Percentiles rank a stretch among this genome's conserved stretches.
phyloP scores from a whole-genome alignment of 2,113 vertebrate genomes.

The Fulmarus glacialis region DNA sequence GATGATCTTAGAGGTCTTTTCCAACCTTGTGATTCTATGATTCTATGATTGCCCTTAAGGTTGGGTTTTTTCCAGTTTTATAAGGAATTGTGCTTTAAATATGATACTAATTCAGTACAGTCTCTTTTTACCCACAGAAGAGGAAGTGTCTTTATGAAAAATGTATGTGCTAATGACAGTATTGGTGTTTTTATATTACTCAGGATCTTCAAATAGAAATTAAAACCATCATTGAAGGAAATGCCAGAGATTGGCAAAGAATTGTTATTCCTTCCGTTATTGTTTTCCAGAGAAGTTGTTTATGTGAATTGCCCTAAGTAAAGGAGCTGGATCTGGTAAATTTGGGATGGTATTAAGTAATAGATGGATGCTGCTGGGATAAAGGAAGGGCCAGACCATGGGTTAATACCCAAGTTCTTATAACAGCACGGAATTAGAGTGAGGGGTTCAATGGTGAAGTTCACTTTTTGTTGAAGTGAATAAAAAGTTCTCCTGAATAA shows the following conservation, averaged over 20 bases:
- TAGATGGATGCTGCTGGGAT: background rate
- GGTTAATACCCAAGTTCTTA: background rate
- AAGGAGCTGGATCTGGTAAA: background rate
- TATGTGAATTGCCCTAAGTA: background rate
- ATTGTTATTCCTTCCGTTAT: background rate
- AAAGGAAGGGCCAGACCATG: background rate
- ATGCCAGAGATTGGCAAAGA: background rate
- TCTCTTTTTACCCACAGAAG: background rate
- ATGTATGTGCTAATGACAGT: background rate
- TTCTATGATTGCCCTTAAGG: background rate
- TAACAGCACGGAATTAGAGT: background rate
- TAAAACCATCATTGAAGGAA: background rate
- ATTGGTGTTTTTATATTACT: background rate
- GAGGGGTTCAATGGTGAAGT: background rate
- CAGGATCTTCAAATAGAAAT: background rate
- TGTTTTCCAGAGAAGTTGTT: background rate
- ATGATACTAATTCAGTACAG: background rate
- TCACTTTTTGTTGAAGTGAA: background rate
- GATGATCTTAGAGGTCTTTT: too few species aligned
- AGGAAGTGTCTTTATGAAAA: background rate
- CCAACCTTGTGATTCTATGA: too few species aligned
- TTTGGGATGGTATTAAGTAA: background rate
- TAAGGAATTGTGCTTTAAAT: background rate
- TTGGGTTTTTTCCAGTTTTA: fast-evolving
- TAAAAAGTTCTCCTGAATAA: background rate